phyloP scores from a whole-genome alignment of 2,113 vertebrate genomes.

The Anguilla japonica region DNA sequence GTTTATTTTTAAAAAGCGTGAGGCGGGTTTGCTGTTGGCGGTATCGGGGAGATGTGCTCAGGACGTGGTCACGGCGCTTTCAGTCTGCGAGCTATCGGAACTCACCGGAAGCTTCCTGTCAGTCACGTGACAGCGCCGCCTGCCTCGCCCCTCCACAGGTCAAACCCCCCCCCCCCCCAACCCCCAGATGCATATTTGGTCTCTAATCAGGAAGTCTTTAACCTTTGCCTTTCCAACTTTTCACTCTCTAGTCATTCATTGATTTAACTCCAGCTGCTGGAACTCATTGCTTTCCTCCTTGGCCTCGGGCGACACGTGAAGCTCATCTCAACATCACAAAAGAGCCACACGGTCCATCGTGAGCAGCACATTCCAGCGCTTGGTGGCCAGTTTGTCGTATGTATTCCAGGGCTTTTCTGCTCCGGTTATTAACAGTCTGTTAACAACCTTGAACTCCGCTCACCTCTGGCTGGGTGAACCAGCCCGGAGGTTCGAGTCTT shows the following conservation, averaged over 20 bases:
- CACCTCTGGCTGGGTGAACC: slow-evolving; percentile 11
- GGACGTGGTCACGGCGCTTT: slow-evolving; percentile 19
- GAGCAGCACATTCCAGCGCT: background rate
- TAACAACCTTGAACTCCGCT: slow-evolving; percentile 37
- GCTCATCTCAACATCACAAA: slow-evolving; percentile 27
- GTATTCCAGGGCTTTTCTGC: background rate
- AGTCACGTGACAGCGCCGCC: slow-evolving; percentile 16
- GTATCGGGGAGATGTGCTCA: background rate
- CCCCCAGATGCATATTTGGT: background rate
- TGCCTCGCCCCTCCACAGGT: background rate
- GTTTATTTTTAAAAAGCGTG: background rate
- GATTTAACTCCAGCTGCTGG: slow-evolving; percentile 27
- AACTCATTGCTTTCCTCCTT: slow-evolving; percentile 40
- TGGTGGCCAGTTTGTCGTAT: slow-evolving; percentile 20
- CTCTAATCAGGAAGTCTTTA: background rate
- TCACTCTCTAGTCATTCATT: background rate
- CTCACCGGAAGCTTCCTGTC: slow-evolving; percentile 23
- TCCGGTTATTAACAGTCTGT: slow-evolving; percentile 9
- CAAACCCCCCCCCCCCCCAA: background rate
- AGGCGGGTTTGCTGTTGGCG: slow-evolving; percentile 21
- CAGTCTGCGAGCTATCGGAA: slow-evolving; percentile 8
- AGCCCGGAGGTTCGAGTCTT: slow-evolving; percentile 15
- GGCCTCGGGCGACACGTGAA: slow-evolving; percentile 17
- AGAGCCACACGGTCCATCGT: background rate
- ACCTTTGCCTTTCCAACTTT: background rate